These are phyloP conservation scores for Halichondria panicea DNA, from an alignment of 37 sponge, comb jelly and placozoan genomes.

Conservation along the genomic window DNA sequence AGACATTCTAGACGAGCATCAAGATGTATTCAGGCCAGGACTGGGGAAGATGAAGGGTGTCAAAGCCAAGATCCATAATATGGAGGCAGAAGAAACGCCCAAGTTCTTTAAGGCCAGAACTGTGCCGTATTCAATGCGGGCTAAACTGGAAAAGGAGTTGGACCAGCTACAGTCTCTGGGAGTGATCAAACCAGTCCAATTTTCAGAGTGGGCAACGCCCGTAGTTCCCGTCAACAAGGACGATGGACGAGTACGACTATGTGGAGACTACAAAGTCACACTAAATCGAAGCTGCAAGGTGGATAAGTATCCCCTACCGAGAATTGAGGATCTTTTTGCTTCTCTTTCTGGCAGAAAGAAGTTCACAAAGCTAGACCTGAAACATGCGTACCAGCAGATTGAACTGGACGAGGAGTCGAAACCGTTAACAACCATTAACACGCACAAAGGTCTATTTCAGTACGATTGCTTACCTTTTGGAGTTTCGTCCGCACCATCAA, in stretches of 20 bases:
- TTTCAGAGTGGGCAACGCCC: too few relatives aligned
- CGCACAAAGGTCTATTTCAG: conserved; percentile 49
- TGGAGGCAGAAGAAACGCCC: conserved; percentile 8
- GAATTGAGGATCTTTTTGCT: conserved; percentile 32
- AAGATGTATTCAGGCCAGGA: too few relatives aligned
- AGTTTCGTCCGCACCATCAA: conserved; percentile 36
- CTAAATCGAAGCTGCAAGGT: conserved; percentile 6
- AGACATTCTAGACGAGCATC: too few relatives aligned
- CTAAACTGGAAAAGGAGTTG: conserved; percentile 29
- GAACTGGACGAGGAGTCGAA: conserved; percentile 25
- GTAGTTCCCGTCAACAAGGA: too few relatives aligned
- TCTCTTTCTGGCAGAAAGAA: conserved; percentile 10
- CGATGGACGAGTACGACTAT: conserved; percentile 36
- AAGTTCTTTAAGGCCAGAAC: conserved; percentile 30
- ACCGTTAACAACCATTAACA: conserved; percentile 26
- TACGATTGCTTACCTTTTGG: conserved; percentile 53
- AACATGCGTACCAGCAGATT: conserved; percentile 26
- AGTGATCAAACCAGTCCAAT: conserved; percentile 17
- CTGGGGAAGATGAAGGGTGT: too few relatives aligned
- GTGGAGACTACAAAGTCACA: conserved; percentile 53
- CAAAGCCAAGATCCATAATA: conserved; percentile 15
- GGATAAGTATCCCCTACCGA: conserved; percentile 30
- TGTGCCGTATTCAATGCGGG: conserved; percentile 39
- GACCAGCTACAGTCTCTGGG: conserved; percentile 20
- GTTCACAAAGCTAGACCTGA: conserved; percentile 37